Percentiles rank a stretch among this genome's conserved stretches.
Conservation (phyloP, 2,797 vertebrate genomes). For the Gymnodraco acuticeps region DNA sequence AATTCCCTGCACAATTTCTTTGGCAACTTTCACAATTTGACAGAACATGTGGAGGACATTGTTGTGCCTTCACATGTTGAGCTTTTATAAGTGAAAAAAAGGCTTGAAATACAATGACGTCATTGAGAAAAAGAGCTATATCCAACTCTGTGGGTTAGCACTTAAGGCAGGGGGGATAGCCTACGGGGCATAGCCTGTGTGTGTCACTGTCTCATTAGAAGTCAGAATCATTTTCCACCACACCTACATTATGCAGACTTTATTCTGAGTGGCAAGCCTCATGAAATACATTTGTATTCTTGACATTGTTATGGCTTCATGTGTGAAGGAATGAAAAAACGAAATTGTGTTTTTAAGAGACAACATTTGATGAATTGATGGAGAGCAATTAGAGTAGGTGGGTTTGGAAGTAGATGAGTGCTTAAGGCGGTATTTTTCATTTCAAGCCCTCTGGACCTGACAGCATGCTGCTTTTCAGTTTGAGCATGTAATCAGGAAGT, state of each 20-base stretch:
- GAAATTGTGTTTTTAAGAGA: background rate
- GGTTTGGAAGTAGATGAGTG: conserved; percentile 25
- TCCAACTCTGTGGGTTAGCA: conserved; percentile 73
- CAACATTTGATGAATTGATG: conserved; percentile 18
- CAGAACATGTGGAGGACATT: conserved; percentile 70
- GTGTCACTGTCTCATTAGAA: conserved; percentile 65
- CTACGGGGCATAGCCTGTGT: conserved; percentile 34
- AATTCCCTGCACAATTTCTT: conserved; percentile 72
- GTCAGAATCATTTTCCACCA: conserved; percentile 50
- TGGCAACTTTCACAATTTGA: conserved; percentile 66
- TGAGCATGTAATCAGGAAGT: conserved; percentile 56
- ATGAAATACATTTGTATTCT: background rate
- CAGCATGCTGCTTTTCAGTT: conserved; percentile 53
- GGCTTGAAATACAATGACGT: conserved; percentile 50
- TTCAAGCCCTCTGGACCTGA: conserved; percentile 26
- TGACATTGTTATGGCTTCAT: conserved; percentile 3
- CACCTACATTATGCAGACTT: conserved; percentile 40
- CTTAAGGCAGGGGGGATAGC: conserved; percentile 70
- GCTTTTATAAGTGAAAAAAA: conserved; percentile 56
- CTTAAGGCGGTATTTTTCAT: conserved; percentile 27
- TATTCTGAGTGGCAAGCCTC: conserved; percentile 17
- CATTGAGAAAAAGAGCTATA: conserved; percentile 41
- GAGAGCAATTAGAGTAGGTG: conserved; percentile 37
- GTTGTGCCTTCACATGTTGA: conserved; percentile 71
- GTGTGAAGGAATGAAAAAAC: background rate